Evolutionary conservation across 2,113 vertebrate genomes (phyloP), one percentile per base, ranked within the genome.

Genomic region (Diphyllodes magnificus): DNA sequence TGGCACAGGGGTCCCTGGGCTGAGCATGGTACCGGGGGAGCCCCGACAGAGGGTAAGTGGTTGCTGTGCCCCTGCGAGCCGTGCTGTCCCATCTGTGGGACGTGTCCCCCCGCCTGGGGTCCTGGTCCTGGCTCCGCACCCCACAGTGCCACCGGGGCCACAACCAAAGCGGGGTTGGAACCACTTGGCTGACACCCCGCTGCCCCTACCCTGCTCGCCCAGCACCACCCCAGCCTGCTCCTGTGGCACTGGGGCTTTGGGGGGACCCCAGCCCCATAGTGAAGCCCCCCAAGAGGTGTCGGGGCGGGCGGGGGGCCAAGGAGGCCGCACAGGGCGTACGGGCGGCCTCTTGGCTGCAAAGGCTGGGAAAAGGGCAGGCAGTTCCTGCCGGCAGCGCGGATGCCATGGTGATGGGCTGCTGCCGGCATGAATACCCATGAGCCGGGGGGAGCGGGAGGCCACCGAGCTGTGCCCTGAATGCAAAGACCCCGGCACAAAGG

Each of bases 341-440:
- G 69, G 69, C 59, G 31, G 73, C 64, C 82, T 76, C 94, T 93
- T 96, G 96, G 94, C 96, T 81, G 91, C 93, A 63, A 83, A 88
- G 94, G 93, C 96, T 96, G 96, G 96, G 93, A 96, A 96, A 96
- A 96, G 94, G 96, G 94, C 96, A 96, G 96, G 96, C 93, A 7
- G 93, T 93, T 96, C 68, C 80, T 80, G 93, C 91, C 66, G 94
- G 94, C 93, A 88, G 93, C 82, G 53, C 28, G 71, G 96, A 96
- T 96, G 91, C 94, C 96, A 96, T 96, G 96, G 96, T 88, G 96
- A 96, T 96, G 96, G 83, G 87, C 93, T 28, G 93, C 92, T 83
- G 91, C 92, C 95, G 79, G 51, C 86, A 95, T 95, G 94, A 96
- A 95, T 95, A 89, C 69, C 90, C 95, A 82, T 90, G 93, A 92